These are phyloP conservation scores for Venustoraphidia nigricollis DNA, from an alignment of 2,888 invertebrate species.

Conservation along the genomic window DNA sequence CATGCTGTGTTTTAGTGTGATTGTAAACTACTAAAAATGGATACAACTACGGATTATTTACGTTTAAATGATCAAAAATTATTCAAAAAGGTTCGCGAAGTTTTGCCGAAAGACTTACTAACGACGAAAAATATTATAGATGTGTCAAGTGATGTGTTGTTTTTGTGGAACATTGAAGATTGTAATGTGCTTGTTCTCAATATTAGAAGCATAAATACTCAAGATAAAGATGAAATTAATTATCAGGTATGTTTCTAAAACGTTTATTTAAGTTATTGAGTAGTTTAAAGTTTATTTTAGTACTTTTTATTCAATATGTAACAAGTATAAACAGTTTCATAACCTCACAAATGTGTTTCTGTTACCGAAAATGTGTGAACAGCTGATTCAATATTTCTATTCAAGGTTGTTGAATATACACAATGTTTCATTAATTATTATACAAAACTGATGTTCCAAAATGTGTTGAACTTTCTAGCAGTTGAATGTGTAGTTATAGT, in stretches of 20 bases:
- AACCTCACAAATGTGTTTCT: no score
- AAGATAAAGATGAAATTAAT: conserved; percentile 31
- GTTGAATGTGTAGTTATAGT: no score
- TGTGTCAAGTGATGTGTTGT: conserved; percentile 49
- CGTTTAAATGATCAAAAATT: conserved; percentile 42
- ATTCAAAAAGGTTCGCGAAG: conserved; percentile 39
- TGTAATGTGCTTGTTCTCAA: conserved; percentile 47
- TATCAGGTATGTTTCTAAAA: conserved; percentile 37
- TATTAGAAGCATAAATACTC: conserved; percentile 29
- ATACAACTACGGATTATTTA: conserved; percentile 38
- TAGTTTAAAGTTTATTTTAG: background rate
- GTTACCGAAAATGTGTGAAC: no score
- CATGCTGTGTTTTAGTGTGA: background rate
- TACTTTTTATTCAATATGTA: background rate
- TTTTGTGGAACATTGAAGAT: conserved; percentile 48
- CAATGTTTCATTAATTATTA: no score
- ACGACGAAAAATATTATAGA: conserved; percentile 47
- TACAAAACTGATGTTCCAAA: no score
- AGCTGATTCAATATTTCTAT: no score
- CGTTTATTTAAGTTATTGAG: background rate
- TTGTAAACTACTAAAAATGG: conserved; percentile 26
- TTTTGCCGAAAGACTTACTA: conserved; percentile 33
- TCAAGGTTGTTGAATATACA: no score
- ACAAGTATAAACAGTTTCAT: background rate
- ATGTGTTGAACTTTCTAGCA: no score